Evolutionary conservation across 1,140 invertebrate genomes (phyloP).

Genomic region (Lethrus apterus): DNA sequence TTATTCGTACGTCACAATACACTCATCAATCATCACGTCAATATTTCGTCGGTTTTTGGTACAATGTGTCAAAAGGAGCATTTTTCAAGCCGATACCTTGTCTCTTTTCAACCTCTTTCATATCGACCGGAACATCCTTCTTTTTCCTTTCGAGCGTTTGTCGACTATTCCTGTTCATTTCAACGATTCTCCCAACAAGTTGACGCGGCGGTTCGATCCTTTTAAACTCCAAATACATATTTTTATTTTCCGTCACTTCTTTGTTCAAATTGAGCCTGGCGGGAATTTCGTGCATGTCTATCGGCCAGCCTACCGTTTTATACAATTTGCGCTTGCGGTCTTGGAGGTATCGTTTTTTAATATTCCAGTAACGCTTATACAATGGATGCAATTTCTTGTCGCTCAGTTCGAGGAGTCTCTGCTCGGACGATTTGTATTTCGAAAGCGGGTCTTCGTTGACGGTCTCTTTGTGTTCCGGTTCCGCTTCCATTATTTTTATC

Average conservation of each 20-base stretch:
- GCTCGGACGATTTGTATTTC: conserved; percentile 24
- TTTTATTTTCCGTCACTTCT: conserved; percentile 31
- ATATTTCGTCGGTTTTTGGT: conserved; percentile 1
- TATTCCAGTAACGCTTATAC: conserved; percentile 23
- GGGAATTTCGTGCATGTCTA: conserved; percentile 24
- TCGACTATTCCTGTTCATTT: conserved; percentile 26
- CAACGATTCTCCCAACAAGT: conserved; percentile 26
- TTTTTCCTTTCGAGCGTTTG: conserved; percentile 20
- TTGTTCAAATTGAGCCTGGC: conserved; percentile 25
- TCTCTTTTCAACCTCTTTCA: no score
- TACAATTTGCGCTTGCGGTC: conserved; percentile 9
- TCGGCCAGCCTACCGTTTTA: conserved; percentile 23
- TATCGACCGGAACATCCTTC: not conserved
- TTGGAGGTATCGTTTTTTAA: not conserved
- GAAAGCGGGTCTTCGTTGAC: conserved; percentile 26
- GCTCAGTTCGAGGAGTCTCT: conserved; percentile 30
- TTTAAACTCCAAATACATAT: conserved; percentile 30
- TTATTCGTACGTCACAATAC: no score
- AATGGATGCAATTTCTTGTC: conserved; percentile 32
- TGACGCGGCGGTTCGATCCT: conserved; percentile 25
- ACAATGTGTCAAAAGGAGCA: conserved; percentile 6
- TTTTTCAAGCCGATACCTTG: no score
- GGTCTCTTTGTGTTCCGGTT: conserved; percentile 24
- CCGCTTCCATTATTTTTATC: conserved; percentile 26
- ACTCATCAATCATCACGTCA: no score